These are phyloP conservation scores for Melitaea athalia DNA, from an alignment of 2,888 invertebrate genomes.

Conservation along the genomic window DNA sequence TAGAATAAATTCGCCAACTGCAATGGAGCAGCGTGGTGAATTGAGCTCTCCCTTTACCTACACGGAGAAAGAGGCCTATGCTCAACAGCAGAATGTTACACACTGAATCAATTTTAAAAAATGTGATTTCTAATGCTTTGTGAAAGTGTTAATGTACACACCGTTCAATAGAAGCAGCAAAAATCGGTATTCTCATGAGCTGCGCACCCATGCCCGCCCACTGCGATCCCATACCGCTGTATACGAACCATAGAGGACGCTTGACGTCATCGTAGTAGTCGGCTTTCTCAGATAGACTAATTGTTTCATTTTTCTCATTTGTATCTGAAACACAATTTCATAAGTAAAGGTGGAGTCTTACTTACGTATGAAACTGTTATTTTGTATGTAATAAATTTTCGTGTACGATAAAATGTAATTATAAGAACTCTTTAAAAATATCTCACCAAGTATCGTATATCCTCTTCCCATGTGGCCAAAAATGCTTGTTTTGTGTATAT, in stretches of 20 bases:
- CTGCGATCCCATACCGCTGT: constrained; percentile 88
- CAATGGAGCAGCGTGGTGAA: too few relatives aligned
- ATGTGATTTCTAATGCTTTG: too few relatives aligned
- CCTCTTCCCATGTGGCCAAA: constrained; percentile 68
- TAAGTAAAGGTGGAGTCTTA: too few relatives aligned
- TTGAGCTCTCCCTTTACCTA: too few relatives aligned
- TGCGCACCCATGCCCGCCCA: constrained; percentile 86
- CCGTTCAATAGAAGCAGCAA: constrained; percentile 79
- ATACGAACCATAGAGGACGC: constrained; percentile 86
- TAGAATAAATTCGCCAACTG: too few relatives aligned
- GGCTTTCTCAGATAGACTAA: constrained; percentile 50
- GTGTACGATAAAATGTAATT: too few relatives aligned
- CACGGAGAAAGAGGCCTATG: too few relatives aligned
- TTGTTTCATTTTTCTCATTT: constrained; percentile 51
- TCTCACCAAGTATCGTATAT: constrained; percentile 56
- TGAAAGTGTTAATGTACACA: constrained; percentile 37
- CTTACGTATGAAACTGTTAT: too few relatives aligned
- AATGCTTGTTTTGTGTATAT: constrained; percentile 56
- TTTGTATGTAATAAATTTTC: too few relatives aligned
- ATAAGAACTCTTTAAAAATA: too few relatives aligned
- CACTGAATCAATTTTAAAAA: background rate
- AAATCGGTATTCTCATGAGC: constrained; percentile 84
- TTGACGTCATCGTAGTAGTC: constrained; percentile 56
- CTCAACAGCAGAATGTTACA: too few relatives aligned
- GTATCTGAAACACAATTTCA: constrained; percentile 45